These are phyloP conservation scores for Antheraea mylitta DNA, from an alignment of 1,140 invertebrate species.

Conservation along the genomic window DNA sequence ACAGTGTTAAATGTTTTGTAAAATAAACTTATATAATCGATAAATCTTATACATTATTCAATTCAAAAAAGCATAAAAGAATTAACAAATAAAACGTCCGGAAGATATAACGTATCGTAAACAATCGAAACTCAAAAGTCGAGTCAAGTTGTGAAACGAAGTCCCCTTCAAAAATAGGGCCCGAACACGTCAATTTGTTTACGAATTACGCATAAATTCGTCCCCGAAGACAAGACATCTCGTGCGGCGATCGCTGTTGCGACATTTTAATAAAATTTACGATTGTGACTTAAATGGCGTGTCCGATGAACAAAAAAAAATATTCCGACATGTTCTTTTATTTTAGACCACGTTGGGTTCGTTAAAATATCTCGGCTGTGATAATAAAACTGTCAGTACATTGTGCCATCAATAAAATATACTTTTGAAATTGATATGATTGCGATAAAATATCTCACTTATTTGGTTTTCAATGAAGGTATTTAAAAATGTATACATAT, in stretches of 20 bases:
- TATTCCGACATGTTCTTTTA: slow-evolving; percentile 62
- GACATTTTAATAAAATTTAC: slow-evolving; percentile 79
- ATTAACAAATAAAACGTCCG: slow-evolving; percentile 32
- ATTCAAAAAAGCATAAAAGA: not conserved
- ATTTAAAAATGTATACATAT: slow-evolving; percentile 19
- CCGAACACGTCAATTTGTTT: slow-evolving; percentile 75
- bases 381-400: slow-evolving; percentile 67
- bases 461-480: slow-evolving; percentile 24
- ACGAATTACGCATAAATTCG: slow-evolving; percentile 78
- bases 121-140: slow-evolving; percentile 63
- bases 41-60: slow-evolving; percentile 5
- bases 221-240: slow-evolving; percentile 72
- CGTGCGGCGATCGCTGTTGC: slow-evolving; percentile 70
- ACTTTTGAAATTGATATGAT: slow-evolving; percentile 59
- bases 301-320: slow-evolving; percentile 71
- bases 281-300: slow-evolving; percentile 75
- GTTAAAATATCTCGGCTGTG: slow-evolving; percentile 71
- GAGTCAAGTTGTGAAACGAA: slow-evolving; percentile 67
- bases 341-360: slow-evolving; percentile 64
- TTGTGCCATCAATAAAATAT: slow-evolving; percentile 49
- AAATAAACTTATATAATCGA: slow-evolving; percentile 9
- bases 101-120: slow-evolving; percentile 44
- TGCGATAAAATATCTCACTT: slow-evolving; percentile 29
- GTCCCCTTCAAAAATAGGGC: slow-evolving; percentile 55
- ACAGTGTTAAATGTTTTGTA: slow-evolving; percentile 11